phyloP scores from a whole-genome alignment of 2,797 vertebrate genomes.

The Neomorphus geoffroyi region DNA sequence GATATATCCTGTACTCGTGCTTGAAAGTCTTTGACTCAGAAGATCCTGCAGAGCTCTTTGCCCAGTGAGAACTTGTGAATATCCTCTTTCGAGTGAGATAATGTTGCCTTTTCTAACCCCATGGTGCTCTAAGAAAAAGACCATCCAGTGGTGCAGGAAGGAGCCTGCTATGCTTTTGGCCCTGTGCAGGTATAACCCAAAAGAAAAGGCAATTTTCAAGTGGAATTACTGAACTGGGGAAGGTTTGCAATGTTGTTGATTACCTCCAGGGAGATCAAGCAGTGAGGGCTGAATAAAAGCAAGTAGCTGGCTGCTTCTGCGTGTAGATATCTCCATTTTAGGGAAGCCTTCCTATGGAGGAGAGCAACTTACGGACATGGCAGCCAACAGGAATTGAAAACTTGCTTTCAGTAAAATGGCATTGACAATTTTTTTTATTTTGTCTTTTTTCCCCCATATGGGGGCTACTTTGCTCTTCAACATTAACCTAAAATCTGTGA shows the following conservation, averaged over 20 bases:
- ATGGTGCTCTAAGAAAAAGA: not conserved
- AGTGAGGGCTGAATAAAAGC: not conserved
- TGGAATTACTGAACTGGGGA: not conserved
- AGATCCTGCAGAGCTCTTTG: not conserved
- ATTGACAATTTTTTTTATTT: not conserved
- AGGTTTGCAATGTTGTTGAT: not conserved
- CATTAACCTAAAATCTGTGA: not conserved
- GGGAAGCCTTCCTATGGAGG: not conserved
- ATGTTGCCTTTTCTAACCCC: not conserved
- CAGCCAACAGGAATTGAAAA: not conserved
- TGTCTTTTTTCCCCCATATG: not conserved
- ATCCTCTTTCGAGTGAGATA: not conserved
- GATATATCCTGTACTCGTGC: not conserved
- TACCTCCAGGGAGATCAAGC: not conserved
- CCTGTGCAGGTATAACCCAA: not conserved
- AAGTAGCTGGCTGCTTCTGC: not conserved
- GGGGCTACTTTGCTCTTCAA: not conserved
- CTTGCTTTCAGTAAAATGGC: not conserved
- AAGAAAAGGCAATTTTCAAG: conserved; percentile 1
- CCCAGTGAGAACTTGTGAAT: not conserved
- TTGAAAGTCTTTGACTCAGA: not conserved
- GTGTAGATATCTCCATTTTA: not conserved
- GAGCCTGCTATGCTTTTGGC: not conserved
- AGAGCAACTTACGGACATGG: not conserved
- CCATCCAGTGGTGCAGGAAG: not conserved